These are phyloP conservation scores for Parascotia fuliginaria DNA, from an alignment of 2,888 invertebrate genomes.

Conservation along the genomic window DNA sequence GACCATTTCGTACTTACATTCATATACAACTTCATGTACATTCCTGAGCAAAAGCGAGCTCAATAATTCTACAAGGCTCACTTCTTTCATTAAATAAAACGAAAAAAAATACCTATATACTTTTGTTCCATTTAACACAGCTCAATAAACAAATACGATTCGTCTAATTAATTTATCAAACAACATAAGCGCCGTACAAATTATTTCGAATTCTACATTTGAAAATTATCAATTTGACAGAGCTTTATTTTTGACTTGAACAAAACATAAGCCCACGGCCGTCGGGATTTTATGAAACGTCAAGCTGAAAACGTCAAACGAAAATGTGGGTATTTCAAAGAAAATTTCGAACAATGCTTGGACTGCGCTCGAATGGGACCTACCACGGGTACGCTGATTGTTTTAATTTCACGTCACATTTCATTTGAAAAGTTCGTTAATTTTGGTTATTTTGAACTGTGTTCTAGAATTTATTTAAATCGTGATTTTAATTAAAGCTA, in stretches of 20 bases:
- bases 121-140: too few relatives aligned
- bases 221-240: conserved; percentile 38
- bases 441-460: too few relatives aligned
- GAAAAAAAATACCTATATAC: too few relatives aligned
- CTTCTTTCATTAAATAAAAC: too few relatives aligned
- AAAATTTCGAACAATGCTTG: conserved; percentile 33
- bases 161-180: too few relatives aligned
- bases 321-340: conserved; percentile 33
- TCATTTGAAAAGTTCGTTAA: conserved; percentile 15
- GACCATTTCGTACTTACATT: too few relatives aligned
- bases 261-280: conserved; percentile 31
- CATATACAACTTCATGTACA: too few relatives aligned
- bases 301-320: conserved; percentile 25
- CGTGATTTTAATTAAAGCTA: too few relatives aligned
- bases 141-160: too few relatives aligned
- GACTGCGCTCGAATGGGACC: background rate
- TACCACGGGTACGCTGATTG: conserved; percentile 7
- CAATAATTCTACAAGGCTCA: too few relatives aligned
- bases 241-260: conserved; percentile 22
- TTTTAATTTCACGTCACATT: conserved; percentile 26
- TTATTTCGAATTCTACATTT: conserved; percentile 26
- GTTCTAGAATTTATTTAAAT: too few relatives aligned
- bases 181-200: conserved; percentile 23
- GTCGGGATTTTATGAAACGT: conserved; percentile 15
- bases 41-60: too few relatives aligned